phyloP scores from a whole-genome alignment of 2,113 vertebrate species.

The Heliornis fulica region DNA sequence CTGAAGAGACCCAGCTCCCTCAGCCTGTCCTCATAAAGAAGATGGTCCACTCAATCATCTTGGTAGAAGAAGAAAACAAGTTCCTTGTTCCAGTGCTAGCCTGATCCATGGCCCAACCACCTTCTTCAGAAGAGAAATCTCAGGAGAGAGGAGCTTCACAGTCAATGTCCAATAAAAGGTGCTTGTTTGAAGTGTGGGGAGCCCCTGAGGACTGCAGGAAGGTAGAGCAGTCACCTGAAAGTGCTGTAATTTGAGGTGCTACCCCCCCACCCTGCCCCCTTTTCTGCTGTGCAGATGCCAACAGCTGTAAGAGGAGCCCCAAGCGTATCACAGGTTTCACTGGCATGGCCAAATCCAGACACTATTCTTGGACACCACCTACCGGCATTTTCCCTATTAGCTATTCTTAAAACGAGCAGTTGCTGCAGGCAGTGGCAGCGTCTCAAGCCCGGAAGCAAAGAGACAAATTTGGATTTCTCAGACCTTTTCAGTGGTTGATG shows the following conservation, averaged over 20 bases:
- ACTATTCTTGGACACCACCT: constrained; percentile 58
- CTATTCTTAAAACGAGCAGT: background rate
- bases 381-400: background rate
- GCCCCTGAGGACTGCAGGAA: background rate
- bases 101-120: rapidly evolving
- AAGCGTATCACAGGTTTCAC: background rate
- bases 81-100: background rate
- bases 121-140: background rate
- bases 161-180: background rate
- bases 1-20: no score
- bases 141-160: background rate
- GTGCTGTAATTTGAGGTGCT: background rate
- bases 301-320: background rate
- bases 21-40: no score
- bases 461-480: background rate
- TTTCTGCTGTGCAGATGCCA: background rate
- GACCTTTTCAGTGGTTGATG: background rate
- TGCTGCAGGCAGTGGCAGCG: rapidly evolving
- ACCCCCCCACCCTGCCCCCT: background rate
- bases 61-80: no score
- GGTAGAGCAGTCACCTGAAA: background rate
- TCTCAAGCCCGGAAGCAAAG: background rate
- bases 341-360: background rate
- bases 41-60: no score
- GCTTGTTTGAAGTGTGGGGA: background rate